Evolutionary conservation across 2,113 vertebrate species (phyloP), one percentile per base, ranked within the genome.

Genomic region (Amphiprion percula): DNA sequence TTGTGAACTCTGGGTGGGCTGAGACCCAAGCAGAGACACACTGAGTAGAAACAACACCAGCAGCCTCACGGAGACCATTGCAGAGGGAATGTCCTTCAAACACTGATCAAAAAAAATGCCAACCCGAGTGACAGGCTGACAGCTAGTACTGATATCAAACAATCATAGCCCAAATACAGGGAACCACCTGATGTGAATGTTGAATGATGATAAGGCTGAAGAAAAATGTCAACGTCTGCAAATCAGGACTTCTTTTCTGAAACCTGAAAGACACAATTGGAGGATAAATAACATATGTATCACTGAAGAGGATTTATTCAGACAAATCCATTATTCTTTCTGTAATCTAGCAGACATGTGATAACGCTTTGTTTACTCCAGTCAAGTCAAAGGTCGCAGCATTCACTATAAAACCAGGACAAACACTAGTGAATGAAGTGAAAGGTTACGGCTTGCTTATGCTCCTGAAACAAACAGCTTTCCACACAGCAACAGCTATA

Each of bases 1-100:
- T 15, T 85, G 64, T 63, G 75, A 64, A 46, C 66, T 81, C 66
- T 77, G 60, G 10, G 62, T 19, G 49, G 68, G 58, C 69, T 89
- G 74, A 74, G 73, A 88, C 26, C 64, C 76, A 68, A 63, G 65
- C 44, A 91, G 71, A 68, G 62, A 77, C 23, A 82, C 16, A 1
- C 78, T 81, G 54, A 93, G 54, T 1, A 93, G 12, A 58, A 44
- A 77, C 69, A 94, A 79, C 54, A 89, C 63, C 21, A 92, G 79
- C 2, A 89, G 60, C 39, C 37, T 76, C 17, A 88, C 53, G n/a
- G 80, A 58, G 17, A n/a, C 60, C 92, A 92, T 94, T 68, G 16
- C 83, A 60, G 75, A 81, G 15, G 21, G 81, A 85, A 83, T 84
- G 64, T 72, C 56, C 30, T 77, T 62, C 8, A 62, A 60, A 26